Percentiles rank a stretch among this genome's conserved stretches.
phyloP scores from a whole-genome alignment of 2,888 invertebrate genomes.

The Melikaiella ostensackeni region DNA sequence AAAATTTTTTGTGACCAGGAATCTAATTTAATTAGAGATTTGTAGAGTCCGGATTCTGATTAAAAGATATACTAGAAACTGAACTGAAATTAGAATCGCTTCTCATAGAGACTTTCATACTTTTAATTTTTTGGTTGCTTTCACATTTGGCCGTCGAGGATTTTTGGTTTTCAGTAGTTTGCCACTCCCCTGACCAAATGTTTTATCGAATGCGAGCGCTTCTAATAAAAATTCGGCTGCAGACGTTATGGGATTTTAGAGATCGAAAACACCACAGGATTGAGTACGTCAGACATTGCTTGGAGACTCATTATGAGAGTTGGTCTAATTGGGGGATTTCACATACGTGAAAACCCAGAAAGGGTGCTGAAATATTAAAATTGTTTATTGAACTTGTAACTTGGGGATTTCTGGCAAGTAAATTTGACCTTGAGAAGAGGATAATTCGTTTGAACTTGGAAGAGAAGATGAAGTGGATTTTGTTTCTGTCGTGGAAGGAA shows the following conservation, averaged over 20 bases:
- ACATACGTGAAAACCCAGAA: no score
- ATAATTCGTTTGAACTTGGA: background rate
- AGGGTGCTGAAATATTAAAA: background rate
- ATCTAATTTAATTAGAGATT: background rate
- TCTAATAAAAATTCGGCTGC: no score
- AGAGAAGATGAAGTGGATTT: conserved; percentile 12
- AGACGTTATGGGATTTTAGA: no score
- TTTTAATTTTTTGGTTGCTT: background rate
- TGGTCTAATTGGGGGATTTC: no score
- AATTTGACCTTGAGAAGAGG: conserved; percentile 18
- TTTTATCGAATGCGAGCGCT: no score
- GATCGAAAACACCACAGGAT: no score
- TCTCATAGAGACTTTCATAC: background rate
- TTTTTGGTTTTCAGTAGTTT: no score
- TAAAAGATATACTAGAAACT: background rate
- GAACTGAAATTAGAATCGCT: background rate
- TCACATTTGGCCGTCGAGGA: background rate
- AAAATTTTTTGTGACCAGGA: background rate
- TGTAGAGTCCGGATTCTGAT: background rate
- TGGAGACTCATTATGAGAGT: no score
- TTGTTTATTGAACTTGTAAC: background rate
- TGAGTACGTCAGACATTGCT: no score
- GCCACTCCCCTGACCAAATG: no score
- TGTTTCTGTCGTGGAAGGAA: conserved; percentile 6
- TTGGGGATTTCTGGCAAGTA: background rate